phyloP scores from a whole-genome alignment of 2,888 invertebrate genomes.

The Cabera pusaria region DNA sequence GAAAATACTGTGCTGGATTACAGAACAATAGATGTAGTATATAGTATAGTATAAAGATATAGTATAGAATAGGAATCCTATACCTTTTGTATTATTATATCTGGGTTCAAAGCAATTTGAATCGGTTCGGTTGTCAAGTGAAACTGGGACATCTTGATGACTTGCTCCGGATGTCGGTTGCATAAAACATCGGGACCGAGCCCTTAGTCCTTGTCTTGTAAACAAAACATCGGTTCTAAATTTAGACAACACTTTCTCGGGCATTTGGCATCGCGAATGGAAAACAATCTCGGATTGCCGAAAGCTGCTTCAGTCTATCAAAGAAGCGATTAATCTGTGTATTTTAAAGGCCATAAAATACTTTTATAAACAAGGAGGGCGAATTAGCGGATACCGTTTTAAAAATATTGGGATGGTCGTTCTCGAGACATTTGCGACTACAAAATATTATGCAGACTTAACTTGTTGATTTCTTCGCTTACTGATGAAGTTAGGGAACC shows the following conservation, averaged over 20 bases:
- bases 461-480: too few species aligned
- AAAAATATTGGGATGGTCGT: too few species aligned
- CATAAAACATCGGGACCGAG: constrained; percentile 23
- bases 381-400: neutral
- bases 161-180: too few species aligned
- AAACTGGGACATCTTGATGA: constrained; percentile 19
- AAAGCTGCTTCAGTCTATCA: constrained; percentile 21
- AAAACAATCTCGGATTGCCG: constrained; percentile 43
- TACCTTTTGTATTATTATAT: too few species aligned
- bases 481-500: too few species aligned
- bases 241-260: constrained; percentile 55
- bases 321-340: constrained; percentile 1
- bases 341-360: constrained; percentile 7
- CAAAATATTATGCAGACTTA: too few species aligned
- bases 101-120: neutral
- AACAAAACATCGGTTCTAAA: constrained; percentile 45
- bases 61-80: too few species aligned
- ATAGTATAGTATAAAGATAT: too few species aligned
- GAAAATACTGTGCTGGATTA: constrained; percentile 42
- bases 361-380: neutral
- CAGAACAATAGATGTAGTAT: too few species aligned
- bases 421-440: too few species aligned
- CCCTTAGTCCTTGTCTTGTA: constrained; percentile 39
- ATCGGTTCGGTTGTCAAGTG: neutral
- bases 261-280: constrained; percentile 48